Percentiles rank a stretch among this genome's conserved stretches.
Conservation (phyloP, 2,113 vertebrate genomes). For the Albula glossodonta region DNA sequence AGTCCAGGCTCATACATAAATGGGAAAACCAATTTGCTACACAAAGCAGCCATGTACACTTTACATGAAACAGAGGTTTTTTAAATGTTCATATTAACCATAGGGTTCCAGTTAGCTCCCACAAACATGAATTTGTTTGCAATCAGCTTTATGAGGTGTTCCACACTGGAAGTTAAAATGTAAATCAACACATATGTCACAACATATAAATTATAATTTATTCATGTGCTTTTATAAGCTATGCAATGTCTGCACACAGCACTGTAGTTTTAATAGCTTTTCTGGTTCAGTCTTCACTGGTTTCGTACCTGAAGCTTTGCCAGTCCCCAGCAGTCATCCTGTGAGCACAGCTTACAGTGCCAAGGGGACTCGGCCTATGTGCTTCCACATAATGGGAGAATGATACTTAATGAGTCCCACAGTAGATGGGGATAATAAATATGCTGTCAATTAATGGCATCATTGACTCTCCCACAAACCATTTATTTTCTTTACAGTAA, state of each 20-base stretch:
- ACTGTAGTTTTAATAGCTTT: neutral
- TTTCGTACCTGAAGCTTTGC: neutral
- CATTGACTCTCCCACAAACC: no score
- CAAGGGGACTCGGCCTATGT: neutral
- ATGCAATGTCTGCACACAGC: neutral
- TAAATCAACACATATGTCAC: neutral
- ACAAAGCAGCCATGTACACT: neutral
- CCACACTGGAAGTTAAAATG: neutral
- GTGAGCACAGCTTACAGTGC: neutral
- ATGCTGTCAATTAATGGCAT: no score
- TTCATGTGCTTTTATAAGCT: neutral
- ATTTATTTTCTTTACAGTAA: neutral
- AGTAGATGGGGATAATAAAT: no score
- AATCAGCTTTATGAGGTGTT: neutral
- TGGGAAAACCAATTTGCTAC: neutral
- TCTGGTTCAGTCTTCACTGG: neutral
- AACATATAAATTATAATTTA: neutral
- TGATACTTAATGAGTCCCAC: neutral
- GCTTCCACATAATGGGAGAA: neutral
- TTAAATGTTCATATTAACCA: neutral
- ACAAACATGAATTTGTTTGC: neutral
- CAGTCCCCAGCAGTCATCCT: neutral
- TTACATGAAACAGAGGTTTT: neutral
- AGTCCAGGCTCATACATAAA: neutral
- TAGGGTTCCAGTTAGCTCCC: neutral